phyloP scores from a whole-genome alignment of 1,140 invertebrate species.

The Cydia splendana region DNA sequence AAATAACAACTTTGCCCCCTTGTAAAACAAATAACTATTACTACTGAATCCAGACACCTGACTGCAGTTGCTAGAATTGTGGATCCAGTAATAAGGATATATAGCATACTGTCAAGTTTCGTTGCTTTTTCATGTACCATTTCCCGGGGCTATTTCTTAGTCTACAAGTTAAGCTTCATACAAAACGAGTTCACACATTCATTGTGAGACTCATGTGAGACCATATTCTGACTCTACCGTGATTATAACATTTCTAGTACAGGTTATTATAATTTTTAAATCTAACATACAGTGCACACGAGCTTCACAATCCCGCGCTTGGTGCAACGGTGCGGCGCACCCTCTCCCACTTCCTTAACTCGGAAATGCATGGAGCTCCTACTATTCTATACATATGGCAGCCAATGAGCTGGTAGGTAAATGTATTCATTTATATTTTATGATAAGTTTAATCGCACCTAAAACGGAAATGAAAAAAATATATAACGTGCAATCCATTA shows the following conservation, averaged over 20 bases:
- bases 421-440: not conserved
- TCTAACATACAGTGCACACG: not conserved
- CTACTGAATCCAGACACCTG: no score
- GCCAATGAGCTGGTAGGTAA: conserved; percentile 54
- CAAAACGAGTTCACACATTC: not conserved
- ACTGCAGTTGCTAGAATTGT: no score
- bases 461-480: not conserved
- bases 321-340: no score
- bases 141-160: no score
- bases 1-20: no score
- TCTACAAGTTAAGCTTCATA: not conserved
- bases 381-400: conserved; percentile 49
- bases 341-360: not conserved
- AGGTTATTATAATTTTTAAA: not conserved
- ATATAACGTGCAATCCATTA: not conserved
- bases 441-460: not conserved
- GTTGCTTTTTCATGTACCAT: no score
- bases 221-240: not conserved
- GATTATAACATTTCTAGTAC: conserved; percentile 4
- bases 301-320: not conserved
- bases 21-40: no score
- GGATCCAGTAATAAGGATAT: no score
- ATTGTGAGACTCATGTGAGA: not conserved
- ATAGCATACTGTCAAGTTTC: no score
- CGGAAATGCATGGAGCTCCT: not conserved